These are phyloP conservation scores for Moxostoma hubbsi DNA, from an alignment of 2,797 vertebrate genomes.

Conservation along the genomic window DNA sequence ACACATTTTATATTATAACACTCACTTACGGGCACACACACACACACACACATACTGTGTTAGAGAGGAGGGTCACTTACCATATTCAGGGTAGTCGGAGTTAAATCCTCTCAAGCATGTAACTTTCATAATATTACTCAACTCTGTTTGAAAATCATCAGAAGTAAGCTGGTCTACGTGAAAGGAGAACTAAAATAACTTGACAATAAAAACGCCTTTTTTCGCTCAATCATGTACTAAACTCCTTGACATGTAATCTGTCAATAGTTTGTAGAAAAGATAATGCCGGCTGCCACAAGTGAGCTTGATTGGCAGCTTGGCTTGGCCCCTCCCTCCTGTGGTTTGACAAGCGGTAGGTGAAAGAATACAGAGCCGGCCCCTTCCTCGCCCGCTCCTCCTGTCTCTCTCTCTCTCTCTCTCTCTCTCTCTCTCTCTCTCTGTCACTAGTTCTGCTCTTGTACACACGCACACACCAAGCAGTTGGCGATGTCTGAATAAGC, in stretches of 20 bases:
- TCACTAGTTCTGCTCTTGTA: slow-evolving; percentile 70
- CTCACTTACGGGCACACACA: slow-evolving; percentile 39
- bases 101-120: slow-evolving; percentile 99
- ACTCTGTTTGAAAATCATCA: slow-evolving; percentile 84
- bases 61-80: slow-evolving; percentile 84
- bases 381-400: slow-evolving; percentile 70
- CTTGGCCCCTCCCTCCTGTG: slow-evolving; percentile 84
- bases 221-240: slow-evolving; percentile 85
- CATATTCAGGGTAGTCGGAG: slow-evolving; percentile 99
- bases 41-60: slow-evolving; percentile 19
- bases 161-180: slow-evolving; percentile 73
- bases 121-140: slow-evolving; percentile 98
- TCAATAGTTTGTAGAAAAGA: slow-evolving; percentile 89
- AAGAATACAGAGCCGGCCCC: slow-evolving; percentile 82
- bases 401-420: slow-evolving; percentile 60
- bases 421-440: slow-evolving; percentile 55
- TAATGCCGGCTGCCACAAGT: slow-evolving; percentile 88
- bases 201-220: slow-evolving; percentile 70
- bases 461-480: slow-evolving; percentile 77
- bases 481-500: slow-evolving; percentile 84
- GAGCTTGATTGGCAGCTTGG: slow-evolving; percentile 87
- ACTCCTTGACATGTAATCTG: slow-evolving; percentile 90
- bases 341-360: slow-evolving; percentile 83
- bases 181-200: slow-evolving; percentile 77
- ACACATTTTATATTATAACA: slow-evolving; percentile 32